Evolutionary conservation across 1,140 invertebrate genomes (phyloP), one percentile per base, ranked within the genome.

Genomic region (Orchestia grillus): DNA sequence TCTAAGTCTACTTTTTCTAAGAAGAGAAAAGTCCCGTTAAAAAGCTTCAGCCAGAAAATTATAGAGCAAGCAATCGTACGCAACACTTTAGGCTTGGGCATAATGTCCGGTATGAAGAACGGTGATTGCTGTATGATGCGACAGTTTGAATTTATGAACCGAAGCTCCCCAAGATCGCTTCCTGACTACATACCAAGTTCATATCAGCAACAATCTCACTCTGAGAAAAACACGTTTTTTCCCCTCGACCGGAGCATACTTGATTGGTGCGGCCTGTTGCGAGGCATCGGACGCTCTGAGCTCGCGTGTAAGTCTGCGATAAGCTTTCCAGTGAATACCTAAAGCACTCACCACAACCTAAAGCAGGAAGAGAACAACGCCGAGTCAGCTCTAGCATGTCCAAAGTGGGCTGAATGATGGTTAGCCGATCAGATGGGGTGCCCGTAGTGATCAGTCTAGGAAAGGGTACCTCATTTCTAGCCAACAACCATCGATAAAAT

Each of bases 31-130:
- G 62, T 77, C 28, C 28, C 11, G 62, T 77, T 77, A 77, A 19
- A 77, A 77, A 36, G 44, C 43, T 94, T 94, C 44, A 44, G 47
- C 92, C 44, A 40, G 92, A 47, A 94, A 94, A 94, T 94, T 94
- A 94, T 40, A 45, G 43, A 47, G 92, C 44, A 47, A 42, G 92
- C 43, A 94, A 94, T 47, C 92, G 44, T 77, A 77, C 44, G 92
- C 92, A 94, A 47, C 92, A 94, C 92, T 94, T 94, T 94, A 94
- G 44, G 92, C 44, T 94, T 94, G 92, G 40, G 92, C 92, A 94
- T 94, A 94, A 94, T 94, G 92, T 94, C 92, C 23, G 92, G 92
- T 94, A 45, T 94, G 47, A 45, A 4, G 92, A 47, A 45, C 92
- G 36, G 92, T 94, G 92, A 94, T 94, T 94, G 44, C 92, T 47